Evolutionary conservation across 2,888 invertebrate species (phyloP).

Genomic region (Drosophila mayaguana): DNA sequence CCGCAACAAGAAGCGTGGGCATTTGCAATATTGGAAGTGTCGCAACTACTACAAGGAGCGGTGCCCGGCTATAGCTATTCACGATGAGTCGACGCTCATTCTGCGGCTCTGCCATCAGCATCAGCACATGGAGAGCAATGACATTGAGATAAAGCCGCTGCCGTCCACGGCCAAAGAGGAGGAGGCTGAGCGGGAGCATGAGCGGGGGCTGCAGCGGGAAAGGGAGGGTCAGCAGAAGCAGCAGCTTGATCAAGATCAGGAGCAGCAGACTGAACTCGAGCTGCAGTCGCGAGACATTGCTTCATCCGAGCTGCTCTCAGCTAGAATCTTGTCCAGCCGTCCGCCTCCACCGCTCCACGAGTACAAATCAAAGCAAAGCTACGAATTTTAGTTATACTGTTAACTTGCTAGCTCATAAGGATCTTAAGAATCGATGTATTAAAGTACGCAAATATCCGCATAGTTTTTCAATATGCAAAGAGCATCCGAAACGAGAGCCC

Average conservation of each 20-base stretch:
- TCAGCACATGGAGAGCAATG: slow-evolving; percentile 83
- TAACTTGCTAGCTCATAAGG: slow-evolving; percentile 48
- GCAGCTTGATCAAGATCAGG: slow-evolving; percentile 1
- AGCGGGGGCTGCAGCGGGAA: background rate
- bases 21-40: slow-evolving; percentile 85
- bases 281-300: background rate
- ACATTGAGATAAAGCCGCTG: slow-evolving; percentile 83
- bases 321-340: slow-evolving; percentile 7
- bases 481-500: background rate
- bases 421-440: slow-evolving; percentile 55
- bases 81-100: slow-evolving; percentile 83
- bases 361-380: slow-evolving; percentile 50
- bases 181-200: background rate
- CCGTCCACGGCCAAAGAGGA: slow-evolving; percentile 37
- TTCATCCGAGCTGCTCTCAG: background rate
- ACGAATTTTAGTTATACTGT: slow-evolving; percentile 44
- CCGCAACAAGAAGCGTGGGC: slow-evolving; percentile 84
- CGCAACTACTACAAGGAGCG: slow-evolving; percentile 85
- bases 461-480: slow-evolving; percentile 53
- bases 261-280: background rate
- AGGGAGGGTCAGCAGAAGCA: background rate
- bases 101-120: slow-evolving; percentile 84
- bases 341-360: slow-evolving; percentile 55
- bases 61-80: slow-evolving; percentile 85
- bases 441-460: slow-evolving; percentile 53